phyloP scores from a whole-genome alignment of 2,797 vertebrate species.

The Margarornis squamiger region DNA sequence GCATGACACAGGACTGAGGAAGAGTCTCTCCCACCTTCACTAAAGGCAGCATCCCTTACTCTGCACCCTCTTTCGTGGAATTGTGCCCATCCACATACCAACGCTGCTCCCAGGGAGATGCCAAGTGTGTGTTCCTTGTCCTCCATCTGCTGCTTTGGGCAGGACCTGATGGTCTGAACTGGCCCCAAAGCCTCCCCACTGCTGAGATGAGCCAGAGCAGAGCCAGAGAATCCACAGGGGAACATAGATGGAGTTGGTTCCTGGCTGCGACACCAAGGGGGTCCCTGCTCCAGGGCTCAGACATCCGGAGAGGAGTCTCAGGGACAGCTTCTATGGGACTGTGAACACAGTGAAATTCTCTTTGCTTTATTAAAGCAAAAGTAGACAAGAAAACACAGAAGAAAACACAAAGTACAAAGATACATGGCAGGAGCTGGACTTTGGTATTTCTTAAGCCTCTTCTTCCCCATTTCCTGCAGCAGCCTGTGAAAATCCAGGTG shows the following conservation, averaged over 20 bases:
- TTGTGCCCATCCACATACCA: not conserved
- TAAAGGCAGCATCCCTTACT: not conserved
- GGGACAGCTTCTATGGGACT: not conserved
- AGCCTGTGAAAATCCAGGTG: slow-evolving; percentile 1
- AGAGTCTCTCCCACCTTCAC: not conserved
- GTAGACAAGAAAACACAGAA: slow-evolving; percentile 28
- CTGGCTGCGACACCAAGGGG: accelerated
- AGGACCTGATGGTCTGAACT: not conserved
- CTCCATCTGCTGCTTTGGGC: not conserved
- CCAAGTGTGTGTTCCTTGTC: not conserved
- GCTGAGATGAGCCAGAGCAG: not conserved
- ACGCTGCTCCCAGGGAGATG: not conserved
- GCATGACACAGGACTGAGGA: not conserved
- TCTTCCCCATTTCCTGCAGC: not conserved
- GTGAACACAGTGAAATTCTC: not conserved
- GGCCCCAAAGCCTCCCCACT: not conserved
- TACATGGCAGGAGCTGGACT: slow-evolving; percentile 5
- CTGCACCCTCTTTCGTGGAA: not conserved
- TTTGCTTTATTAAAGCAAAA: slow-evolving; percentile 57
- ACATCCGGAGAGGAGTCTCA: not conserved
- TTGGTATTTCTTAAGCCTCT: slow-evolving; percentile 42
- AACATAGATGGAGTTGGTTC: accelerated
- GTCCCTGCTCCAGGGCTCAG: too few relatives aligned
- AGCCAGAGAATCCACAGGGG: not conserved
- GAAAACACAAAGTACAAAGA: slow-evolving; percentile 34